A percentile compares a stretch with the other conserved stretches of the same genome.
These are phyloP conservation scores for Tribolium madens DNA, from an alignment of 1,140 invertebrate species.

Conservation along the genomic window DNA sequence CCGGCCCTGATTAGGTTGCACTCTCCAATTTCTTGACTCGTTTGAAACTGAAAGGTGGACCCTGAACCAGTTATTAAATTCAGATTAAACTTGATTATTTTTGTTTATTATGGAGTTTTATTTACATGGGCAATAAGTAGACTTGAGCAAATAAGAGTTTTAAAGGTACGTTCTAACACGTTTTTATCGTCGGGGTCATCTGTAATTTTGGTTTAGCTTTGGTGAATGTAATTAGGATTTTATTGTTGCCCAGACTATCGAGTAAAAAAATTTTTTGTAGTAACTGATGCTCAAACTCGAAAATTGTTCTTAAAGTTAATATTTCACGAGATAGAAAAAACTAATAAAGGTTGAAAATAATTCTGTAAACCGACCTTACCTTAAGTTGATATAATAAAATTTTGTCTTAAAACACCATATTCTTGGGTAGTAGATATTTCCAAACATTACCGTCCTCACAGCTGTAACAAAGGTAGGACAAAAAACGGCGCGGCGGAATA, in stretches of 20 bases:
- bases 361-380: too few species aligned
- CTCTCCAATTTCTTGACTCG: conserved; percentile 19
- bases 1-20: neutral
- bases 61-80: conserved; percentile 32
- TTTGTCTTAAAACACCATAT: too few species aligned
- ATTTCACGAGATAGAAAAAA: too few species aligned
- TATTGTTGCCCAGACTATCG: neutral
- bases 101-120: conserved; percentile 7
- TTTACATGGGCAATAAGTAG: neutral
- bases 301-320: too few species aligned
- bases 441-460: too few species aligned
- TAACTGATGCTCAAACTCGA: too few species aligned
- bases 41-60: conserved; percentile 19
- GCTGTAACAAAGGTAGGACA: too few species aligned
- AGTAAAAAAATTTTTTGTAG: neutral
- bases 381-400: too few species aligned
- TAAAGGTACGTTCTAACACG: conserved; percentile 32
- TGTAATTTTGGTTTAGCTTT: conserved; percentile 18
- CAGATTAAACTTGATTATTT: conserved; percentile 36
- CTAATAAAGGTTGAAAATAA: too few species aligned
- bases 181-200: conserved; percentile 14
- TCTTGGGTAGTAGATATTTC: too few species aligned
- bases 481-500: too few species aligned
- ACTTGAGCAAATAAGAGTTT: neutral
- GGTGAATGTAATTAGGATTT: conserved; percentile 12